Base-by-base conservation (phyloP, 2,113 vertebrate genomes). In the Gnathonemus longibarbis region DNA sequence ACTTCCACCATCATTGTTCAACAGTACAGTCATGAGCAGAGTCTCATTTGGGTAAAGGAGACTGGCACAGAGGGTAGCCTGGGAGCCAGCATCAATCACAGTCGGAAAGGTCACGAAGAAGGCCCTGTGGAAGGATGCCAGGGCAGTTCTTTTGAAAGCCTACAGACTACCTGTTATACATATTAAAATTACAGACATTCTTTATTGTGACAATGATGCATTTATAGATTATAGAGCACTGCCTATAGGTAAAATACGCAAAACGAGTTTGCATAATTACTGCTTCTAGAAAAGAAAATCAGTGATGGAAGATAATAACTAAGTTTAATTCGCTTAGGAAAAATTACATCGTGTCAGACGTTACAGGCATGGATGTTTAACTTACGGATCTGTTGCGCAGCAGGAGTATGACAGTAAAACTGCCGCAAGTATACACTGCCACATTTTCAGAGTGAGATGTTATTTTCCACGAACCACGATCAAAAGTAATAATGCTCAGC, bases 51-150 rank as follows among this genome's bases (percentile, higher is more conserved):
- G 31, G 74, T 13, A 24, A 56, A 62, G 9, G 35, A 90, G 80
- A n/a, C 52, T 84, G 35, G 77, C 39, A 11, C 80, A 90, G 21
- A 90, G 19, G 21, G 24, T 58, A 10, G 50, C 89, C n/a, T 9
- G 1, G n/a, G 89, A 89, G 2, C 21, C 89, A 3, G 89, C 74
- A 2, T 53, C 45, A 17, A 89, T 58, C 70, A 89, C 66, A 42
- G 11, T 50, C 0, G 89, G 89, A 56, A 89, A 89, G 27, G 89
- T 89, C 89, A 89, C 77, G 35, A 89, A 11, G 77, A 89, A 89
- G 21, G 74, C 74, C 49, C 89, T 89, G 70, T 46, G 48, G 66
- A 83, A 83, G 3, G 39, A 49, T 27, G 1, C 39, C 74, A 15
- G 70, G 31, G 35, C 70, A 80, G 74, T 42, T 80, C 5, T 80